A percentile compares a stretch with the other conserved stretches of the same genome.
Evolutionary conservation across 2,113 vertebrate species (phyloP).

Genomic region (Zosterops pallidus): DNA sequence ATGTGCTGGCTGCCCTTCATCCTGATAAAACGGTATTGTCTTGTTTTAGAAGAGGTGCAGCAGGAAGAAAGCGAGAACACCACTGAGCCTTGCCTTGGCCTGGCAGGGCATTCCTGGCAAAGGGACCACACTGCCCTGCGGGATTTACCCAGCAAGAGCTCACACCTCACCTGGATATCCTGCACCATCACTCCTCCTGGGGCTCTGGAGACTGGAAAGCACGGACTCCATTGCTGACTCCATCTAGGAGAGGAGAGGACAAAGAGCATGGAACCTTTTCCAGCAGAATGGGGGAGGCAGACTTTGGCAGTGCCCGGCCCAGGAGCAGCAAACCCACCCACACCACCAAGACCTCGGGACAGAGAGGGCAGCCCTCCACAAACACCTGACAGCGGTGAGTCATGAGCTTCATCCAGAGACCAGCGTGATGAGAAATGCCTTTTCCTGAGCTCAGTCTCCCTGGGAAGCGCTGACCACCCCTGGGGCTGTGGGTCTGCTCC

Average conservation of each 20-base stretch:
- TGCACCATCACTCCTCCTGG: background rate
- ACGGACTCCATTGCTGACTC: background rate
- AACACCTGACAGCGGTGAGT: accelerated
- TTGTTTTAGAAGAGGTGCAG: background rate
- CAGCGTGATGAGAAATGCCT: accelerated
- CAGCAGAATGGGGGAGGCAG: accelerated
- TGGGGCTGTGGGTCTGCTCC: accelerated
- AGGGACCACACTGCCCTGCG: accelerated
- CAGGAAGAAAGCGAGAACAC: background rate
- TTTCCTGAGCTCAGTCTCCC: accelerated
- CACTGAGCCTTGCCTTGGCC: background rate
- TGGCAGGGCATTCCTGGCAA: too few species aligned
- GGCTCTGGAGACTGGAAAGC: background rate
- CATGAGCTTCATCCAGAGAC: background rate
- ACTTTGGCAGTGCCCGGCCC: accelerated
- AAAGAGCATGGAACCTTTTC: accelerated
- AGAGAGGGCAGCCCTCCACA: accelerated
- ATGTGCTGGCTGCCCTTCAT: background rate
- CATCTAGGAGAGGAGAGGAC: background rate
- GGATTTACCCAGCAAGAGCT: background rate
- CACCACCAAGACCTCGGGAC: accelerated
- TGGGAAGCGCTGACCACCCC: accelerated
- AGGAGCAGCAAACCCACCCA: accelerated
- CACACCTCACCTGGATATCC: background rate
- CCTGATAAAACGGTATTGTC: accelerated